Base-by-base conservation (phyloP, 2,113 vertebrate species). In the Percina caprodes region DNA sequence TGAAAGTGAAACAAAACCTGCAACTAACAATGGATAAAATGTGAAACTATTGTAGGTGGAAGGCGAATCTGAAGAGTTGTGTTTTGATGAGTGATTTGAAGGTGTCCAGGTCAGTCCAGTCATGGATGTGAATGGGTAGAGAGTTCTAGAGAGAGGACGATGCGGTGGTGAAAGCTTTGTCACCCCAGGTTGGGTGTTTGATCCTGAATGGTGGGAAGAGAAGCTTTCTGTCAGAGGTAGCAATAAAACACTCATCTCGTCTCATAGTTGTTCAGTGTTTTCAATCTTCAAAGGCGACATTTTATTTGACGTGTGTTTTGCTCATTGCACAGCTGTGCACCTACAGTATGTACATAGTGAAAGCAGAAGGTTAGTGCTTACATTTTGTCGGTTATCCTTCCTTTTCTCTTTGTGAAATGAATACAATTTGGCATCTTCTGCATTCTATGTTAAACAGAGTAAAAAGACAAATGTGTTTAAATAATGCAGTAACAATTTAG, bases 401-500 rank as follows among this genome's bases (percentile, higher is more conserved):
- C 21, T 55, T 23, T 69, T 7, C 0, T 62, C 61, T 42, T 74
- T 19, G 14, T 69, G 18, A 24, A 26, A 48, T 42, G 51, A 70
- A 49, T 65, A n/a, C 0, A 67, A 46, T 39, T n/a, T n/a, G n/a
- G n/a, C n/a, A n/a, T n/a, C n/a, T n/a, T 21, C 8, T 66, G 39
- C 2, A 3, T 39, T 24, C 10, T 10, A 0, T 66, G 15, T 48
- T 35, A 9, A 39, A 39, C 35, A 39, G 35, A 9, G 35, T 39
- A 39, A 39, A 30, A 30, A 30, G 30, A 30, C 30, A 30, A 39
- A 39, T 39, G 8, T 39, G 35, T 35, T 35, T 52, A 23, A 74
- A 68, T 67, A 52, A 68, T 52, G 30, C 5, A 80, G 23, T 18
- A 60, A 60, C 45, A 33, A 30, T 42, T 48, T 59, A 21, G 52